Evolutionary conservation across 2,888 invertebrate species (phyloP), one percentile per base, ranked within the genome.

Genomic region (Orchestes rusci): DNA sequence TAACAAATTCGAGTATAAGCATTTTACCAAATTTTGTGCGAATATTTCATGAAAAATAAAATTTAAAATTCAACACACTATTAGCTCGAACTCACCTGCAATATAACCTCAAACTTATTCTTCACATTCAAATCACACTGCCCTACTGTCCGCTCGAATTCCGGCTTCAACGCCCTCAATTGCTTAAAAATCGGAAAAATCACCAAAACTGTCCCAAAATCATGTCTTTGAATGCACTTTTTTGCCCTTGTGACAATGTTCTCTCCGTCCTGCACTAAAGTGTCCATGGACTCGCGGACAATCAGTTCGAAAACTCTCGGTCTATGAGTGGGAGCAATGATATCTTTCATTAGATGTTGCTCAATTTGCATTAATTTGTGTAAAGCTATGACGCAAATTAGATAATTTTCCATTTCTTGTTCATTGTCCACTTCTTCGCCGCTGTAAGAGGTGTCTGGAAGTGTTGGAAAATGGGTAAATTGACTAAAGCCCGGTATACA

Each of bases 301-400:
- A 94, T 80, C 30, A 80, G 79, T 54, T 88, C 84, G 61, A 94
- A 86, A 4, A 93, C 84, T 54, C 84, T 79, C 19, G 86, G 82
- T 62, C 90, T 84, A 55, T 87, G 80, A 30, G 84, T 80, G 50
- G 80, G 70, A 5, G 91, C 88, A 60, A 95, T 82, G 5, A 95
- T 84, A 20, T 86, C 88, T 37, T 82, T 78, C 74, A 94, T 84
- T 20, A 87, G 68, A 36, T 82, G 75, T 52, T 87, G 80, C 68
- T 96, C 95, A 66, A 85, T 84, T 57, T 92, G 85, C 74, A 94
- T 87, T 13, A 95, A 71, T 44, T 87, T 81, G 50, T 87, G 83
- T 46, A 93, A 71, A 1, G 86, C 89, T 20, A 88, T 82, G 3
- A 93, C 80, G 58, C 88, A 76, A 31, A 87, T 77, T 48, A 93